Conservation (phyloP, 1,140 invertebrate species). For the Grapholita molesta region DNA sequence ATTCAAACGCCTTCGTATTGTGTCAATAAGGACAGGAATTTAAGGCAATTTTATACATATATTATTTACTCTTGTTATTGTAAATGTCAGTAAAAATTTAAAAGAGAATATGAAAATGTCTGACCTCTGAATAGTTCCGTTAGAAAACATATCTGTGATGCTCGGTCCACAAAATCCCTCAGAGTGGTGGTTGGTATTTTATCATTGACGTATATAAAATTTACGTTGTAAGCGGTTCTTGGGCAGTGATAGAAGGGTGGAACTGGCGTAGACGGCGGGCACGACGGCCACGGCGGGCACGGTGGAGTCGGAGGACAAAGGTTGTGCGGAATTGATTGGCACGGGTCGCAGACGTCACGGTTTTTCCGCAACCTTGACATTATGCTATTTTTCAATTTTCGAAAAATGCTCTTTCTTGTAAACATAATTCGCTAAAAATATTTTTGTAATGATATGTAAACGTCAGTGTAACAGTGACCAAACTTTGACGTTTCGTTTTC, state of each 20-base stretch:
- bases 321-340: slow-evolving; percentile 13
- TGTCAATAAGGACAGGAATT: too few species aligned
- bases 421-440: neutral
- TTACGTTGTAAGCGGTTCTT: slow-evolving; percentile 52
- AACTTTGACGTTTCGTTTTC: neutral
- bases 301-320: too few species aligned
- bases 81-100: too few species aligned
- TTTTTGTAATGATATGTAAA: neutral
- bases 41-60: too few species aligned
- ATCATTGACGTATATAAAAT: slow-evolving; percentile 55
- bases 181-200: slow-evolving; percentile 41
- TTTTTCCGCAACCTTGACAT: too few species aligned
- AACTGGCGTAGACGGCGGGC: slow-evolving; percentile 21
- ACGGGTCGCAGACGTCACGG: slow-evolving; percentile 6
- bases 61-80: too few species aligned
- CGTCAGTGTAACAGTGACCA: neutral
- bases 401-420: neutral
- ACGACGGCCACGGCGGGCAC: slow-evolving; percentile 22
- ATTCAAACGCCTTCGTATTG: too few species aligned
- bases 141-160: slow-evolving; percentile 51
- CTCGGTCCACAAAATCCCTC: slow-evolving; percentile 51
- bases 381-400: neutral
- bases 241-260: slow-evolving; percentile 45
- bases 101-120: slow-evolving; percentile 4
- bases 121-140: slow-evolving; percentile 57